These are phyloP conservation scores for Pterois miles DNA, from an alignment of 2,797 vertebrate genomes.

Conservation along the genomic window DNA sequence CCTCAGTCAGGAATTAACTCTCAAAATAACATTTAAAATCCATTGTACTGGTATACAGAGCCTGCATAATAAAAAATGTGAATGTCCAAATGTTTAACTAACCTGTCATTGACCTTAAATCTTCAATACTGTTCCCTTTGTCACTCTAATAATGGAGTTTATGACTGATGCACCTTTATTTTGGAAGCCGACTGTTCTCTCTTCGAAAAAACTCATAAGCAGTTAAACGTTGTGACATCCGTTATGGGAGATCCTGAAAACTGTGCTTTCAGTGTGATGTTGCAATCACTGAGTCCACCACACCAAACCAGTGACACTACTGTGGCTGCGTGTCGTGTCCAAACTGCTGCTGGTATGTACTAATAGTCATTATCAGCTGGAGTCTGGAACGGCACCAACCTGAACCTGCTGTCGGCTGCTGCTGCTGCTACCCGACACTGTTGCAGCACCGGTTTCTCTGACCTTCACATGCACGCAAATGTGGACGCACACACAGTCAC, in stretches of 20 bases:
- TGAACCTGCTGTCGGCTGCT: conserved; percentile 42
- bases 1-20: background rate
- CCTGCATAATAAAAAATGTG: background rate
- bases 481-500: background rate
- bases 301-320: conserved; percentile 27
- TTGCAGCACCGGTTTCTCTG: conserved; percentile 43
- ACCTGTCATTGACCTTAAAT: background rate
- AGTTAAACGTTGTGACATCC: background rate
- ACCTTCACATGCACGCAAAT: conserved; percentile 48
- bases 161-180: conserved; percentile 18
- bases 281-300: conserved; percentile 25
- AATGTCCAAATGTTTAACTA: conserved; percentile 4
- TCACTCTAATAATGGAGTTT: conserved; percentile 8
- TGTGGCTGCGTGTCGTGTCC: conserved; percentile 40
- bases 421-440: conserved; percentile 55
- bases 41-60: background rate
- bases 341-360: conserved; percentile 46
- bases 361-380: conserved; percentile 56
- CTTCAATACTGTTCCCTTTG: background rate
- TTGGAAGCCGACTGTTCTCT: conserved; percentile 5
- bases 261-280: conserved; percentile 24
- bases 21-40: conserved; percentile 5
- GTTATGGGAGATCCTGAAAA: conserved; percentile 14
- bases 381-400: conserved; percentile 50
- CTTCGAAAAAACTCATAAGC: background rate